Percentiles rank a stretch among this genome's conserved stretches.
Evolutionary conservation across 2,888 invertebrate genomes (phyloP).

Genomic region (Altica lythri): DNA sequence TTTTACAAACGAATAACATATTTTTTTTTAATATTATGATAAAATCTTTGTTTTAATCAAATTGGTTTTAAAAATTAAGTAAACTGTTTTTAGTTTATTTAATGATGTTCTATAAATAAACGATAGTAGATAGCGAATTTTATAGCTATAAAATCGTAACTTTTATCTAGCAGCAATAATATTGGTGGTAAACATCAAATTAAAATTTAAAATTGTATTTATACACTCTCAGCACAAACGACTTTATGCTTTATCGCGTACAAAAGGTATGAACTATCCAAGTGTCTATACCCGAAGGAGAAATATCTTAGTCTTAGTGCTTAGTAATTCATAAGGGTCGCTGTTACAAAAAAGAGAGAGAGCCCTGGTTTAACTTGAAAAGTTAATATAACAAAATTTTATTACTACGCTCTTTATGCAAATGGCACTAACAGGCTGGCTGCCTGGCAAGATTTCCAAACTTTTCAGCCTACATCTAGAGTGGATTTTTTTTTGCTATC

Average conservation of each 20-base stretch:
- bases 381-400: conserved; percentile 38
- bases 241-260: background rate
- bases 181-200: too few relatives aligned
- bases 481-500: conserved; percentile 11
- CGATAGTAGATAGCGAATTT: too few relatives aligned
- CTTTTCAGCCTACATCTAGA: conserved; percentile 11
- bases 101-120: too few relatives aligned
- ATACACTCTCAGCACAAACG: background rate
- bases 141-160: too few relatives aligned
- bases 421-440: conserved; percentile 27
- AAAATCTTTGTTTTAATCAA: too few relatives aligned
- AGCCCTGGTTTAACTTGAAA: conserved; percentile 32
- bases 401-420: conserved; percentile 35
- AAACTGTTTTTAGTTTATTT: too few relatives aligned
- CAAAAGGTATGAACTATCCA: conserved; percentile 32
- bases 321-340: conserved; percentile 39
- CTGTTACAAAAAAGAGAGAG: conserved; percentile 27
- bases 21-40: too few relatives aligned
- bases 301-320: conserved; percentile 38
- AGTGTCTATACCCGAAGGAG: conserved; percentile 34
- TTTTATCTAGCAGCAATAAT: too few relatives aligned
- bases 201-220: conserved; percentile 5
- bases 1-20: too few relatives aligned
- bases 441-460: conserved; percentile 20
- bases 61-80: too few relatives aligned